phyloP scores from a whole-genome alignment of 2,797 vertebrate species.

The Chaetophractus vellerosus region DNA sequence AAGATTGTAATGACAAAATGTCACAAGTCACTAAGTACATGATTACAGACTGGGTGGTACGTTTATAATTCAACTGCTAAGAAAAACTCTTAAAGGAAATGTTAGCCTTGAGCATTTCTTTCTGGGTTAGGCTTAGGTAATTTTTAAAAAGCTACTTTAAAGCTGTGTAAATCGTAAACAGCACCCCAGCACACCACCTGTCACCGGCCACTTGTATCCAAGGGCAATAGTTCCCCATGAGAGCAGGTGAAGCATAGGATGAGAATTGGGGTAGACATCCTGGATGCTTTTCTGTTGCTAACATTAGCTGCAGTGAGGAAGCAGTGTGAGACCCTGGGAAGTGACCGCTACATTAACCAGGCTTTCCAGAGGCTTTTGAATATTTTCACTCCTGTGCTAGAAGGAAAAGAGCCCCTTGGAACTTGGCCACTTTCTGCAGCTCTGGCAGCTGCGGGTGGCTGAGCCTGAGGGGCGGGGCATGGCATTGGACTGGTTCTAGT shows the following conservation, averaged over 20 bases:
- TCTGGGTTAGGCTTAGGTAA: background rate
- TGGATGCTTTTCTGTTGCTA: background rate
- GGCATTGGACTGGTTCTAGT: background rate
- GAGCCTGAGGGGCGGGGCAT: background rate
- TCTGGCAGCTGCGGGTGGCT: constrained; percentile 62
- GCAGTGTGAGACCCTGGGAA: constrained; percentile 54
- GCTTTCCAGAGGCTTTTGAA: constrained; percentile 68
- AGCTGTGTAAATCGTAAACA: background rate
- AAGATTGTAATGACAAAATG: background rate
- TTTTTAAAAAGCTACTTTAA: background rate
- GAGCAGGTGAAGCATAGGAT: constrained; percentile 49
- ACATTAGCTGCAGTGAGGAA: constrained; percentile 63
- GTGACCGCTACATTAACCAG: constrained; percentile 70
- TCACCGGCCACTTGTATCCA: constrained; percentile 26
- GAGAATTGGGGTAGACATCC: background rate
- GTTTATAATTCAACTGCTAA: constrained; percentile 41
- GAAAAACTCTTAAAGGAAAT: constrained; percentile 52
- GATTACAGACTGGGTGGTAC: background rate
- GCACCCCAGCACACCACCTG: background rate
- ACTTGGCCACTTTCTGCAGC: background rate
- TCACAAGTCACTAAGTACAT: background rate
- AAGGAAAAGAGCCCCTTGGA: constrained; percentile 68
- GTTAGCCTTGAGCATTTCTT: constrained; percentile 41
- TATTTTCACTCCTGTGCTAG: constrained; percentile 33
- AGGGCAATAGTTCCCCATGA: background rate